Base-by-base conservation (phyloP, 2,888 invertebrate genomes). In the Sericinus montela region DNA sequence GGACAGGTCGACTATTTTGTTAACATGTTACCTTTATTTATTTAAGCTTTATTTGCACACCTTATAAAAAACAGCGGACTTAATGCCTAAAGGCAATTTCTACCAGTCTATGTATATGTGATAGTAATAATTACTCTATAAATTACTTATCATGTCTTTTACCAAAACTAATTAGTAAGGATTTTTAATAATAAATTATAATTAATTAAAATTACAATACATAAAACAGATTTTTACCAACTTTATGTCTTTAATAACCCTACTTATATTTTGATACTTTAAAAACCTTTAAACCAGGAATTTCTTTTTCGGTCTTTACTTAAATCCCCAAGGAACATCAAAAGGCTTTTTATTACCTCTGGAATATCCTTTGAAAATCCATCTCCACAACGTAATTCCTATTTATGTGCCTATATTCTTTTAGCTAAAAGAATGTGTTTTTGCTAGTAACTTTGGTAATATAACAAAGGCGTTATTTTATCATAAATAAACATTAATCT, bases 331-430 rank as follows among this genome's bases (percentile, higher is more conserved):
- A 46, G 45, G 47, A 53, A 49, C 53, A 57, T 48, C 53, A 57
- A 57, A 56, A 53, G 48, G 50, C 53, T 53, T 49, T 52, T 53
- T 57, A 53, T 52, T 55, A 52, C 55, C 43, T 45, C 39, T 51
- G 51, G 52, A 53, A 57, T 51, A 51, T 51, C 51, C 55, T 57
- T 57, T 57, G 54, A 57, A 57, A 56, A 54, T 50, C 56, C 56
- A 57, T 54, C 53, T 57, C 49, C 53, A 48, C 52, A 47, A 40
- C 40, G 48, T 57, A 52, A 57, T 54, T 48, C 53, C 54, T 54
- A 53, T 53, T 50, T 56, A 53, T 53, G 53, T 56, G 50, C 50
- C 45, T 50, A 45, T 41, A 45, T 50, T 45, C 50, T 32, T 47
- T 47, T 11, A 47, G 46, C 46, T 46, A 51, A 46, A 45, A 41